Evolutionary conservation across 2,113 vertebrate genomes (phyloP).

Genomic region (Conger conger): DNA sequence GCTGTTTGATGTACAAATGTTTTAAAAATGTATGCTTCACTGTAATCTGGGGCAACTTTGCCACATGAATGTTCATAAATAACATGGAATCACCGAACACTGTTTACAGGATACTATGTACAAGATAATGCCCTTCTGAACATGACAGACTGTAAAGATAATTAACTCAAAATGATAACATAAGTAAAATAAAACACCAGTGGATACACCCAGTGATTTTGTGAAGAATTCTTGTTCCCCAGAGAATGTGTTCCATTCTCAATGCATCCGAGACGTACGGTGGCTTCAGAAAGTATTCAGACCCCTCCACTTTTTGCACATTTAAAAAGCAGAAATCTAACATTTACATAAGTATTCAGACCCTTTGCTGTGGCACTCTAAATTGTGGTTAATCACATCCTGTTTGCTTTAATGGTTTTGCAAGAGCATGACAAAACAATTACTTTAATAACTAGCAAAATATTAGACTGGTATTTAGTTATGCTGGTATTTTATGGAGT

Average conservation of each 20-base stretch:
- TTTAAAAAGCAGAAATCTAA: no score
- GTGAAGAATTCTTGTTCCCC: slow-evolving; percentile 3
- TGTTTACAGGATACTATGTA: slow-evolving; percentile 70
- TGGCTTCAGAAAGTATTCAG: no score
- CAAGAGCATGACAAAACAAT: no score
- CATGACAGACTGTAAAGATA: slow-evolving; percentile 67
- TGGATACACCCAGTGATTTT: slow-evolving; percentile 22
- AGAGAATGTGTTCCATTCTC: not conserved
- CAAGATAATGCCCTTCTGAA: slow-evolving; percentile 67
- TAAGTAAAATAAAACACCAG: slow-evolving; percentile 68
- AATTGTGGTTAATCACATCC: no score
- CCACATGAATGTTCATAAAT: slow-evolving; percentile 53
- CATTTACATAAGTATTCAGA: no score
- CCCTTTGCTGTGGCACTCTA: no score
- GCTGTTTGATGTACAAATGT: slow-evolving; percentile 70
- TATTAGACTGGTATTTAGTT: no score
- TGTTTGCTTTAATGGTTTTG: no score
- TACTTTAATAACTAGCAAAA: no score
- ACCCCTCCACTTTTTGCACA: no score
- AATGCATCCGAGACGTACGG: no score
- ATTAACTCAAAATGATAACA: slow-evolving; percentile 66
- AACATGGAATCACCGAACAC: slow-evolving; percentile 59
- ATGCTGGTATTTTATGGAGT: no score
- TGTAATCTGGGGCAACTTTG: slow-evolving; percentile 57
- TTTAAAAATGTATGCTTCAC: slow-evolving; percentile 57